phyloP scores from a whole-genome alignment of 1,140 invertebrate species.

The Drosophila athabasca region DNA sequence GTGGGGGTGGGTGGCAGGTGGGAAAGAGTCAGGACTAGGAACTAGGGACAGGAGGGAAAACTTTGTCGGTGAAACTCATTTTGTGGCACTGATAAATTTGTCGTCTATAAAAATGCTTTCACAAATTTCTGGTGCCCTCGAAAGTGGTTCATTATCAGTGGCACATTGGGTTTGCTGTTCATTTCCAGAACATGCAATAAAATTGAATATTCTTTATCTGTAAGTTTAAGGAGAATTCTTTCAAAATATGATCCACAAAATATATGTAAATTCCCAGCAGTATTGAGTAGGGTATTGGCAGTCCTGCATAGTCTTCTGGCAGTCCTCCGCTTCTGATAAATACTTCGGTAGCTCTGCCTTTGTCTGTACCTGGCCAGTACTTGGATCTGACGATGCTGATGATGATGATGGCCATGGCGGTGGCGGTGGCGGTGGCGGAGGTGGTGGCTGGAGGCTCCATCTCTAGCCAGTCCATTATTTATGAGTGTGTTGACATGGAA shows the following conservation, averaged over 20 bases:
- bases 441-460: constrained; percentile 19
- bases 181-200: background rate
- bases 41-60: background rate
- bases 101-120: constrained; percentile 65
- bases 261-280: no score
- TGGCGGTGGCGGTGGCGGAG: constrained; percentile 24
- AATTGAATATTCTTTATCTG: background rate
- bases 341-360: constrained; percentile 58
- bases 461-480: constrained; percentile 77
- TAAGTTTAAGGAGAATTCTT: background rate
- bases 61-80: constrained; percentile 57
- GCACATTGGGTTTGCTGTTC: no score
- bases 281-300: constrained; percentile 13
- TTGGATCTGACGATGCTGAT: constrained; percentile 52
- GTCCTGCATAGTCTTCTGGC: background rate
- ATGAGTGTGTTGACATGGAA: constrained; percentile 83
- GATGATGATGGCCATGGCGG: constrained; percentile 34
- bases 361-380: constrained; percentile 59
- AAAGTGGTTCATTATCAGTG: background rate
- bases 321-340: constrained; percentile 69
- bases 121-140: constrained; percentile 44
- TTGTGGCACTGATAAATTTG: constrained; percentile 82
- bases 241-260: no score
- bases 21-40: background rate
- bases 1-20: constrained; percentile 31